phyloP scores from a whole-genome alignment of 1,140 invertebrate genomes.

The Drepana arcuata region DNA sequence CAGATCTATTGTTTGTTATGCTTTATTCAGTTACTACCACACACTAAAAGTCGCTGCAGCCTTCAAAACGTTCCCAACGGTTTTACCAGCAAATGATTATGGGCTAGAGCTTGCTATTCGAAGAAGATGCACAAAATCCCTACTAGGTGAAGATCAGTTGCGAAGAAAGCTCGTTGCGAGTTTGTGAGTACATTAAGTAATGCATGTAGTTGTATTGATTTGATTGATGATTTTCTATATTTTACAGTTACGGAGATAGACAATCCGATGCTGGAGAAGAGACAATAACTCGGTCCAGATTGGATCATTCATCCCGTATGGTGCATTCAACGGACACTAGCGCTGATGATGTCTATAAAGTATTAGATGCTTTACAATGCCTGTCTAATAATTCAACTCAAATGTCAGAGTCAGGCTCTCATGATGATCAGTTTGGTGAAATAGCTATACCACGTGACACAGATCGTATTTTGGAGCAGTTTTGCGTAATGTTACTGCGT shows the following conservation, averaged over 20 bases:
- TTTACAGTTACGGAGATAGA: conserved; percentile 32
- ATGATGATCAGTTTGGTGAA: conserved; percentile 51
- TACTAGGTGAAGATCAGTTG: conserved; percentile 44
- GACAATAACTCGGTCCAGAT: neutral
- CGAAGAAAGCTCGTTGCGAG: conserved; percentile 37
- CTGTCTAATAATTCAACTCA: conserved; percentile 23
- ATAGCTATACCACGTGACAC: conserved; percentile 39
- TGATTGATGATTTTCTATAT: conserved; percentile 4
- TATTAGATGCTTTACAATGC: conserved; percentile 17
- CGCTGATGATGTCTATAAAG: conserved; percentile 18
- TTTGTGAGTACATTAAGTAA: conserved; percentile 30
- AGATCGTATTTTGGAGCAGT: conserved; percentile 58
- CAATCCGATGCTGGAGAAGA: conserved; percentile 2
- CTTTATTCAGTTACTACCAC: conserved; percentile 44
- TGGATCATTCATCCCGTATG: conserved; percentile 7
- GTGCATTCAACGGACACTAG: conserved; percentile 9
- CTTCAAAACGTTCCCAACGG: conserved; percentile 41
- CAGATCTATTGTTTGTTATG: neutral
- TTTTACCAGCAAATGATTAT: conserved; percentile 32
- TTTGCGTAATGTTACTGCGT: conserved; percentile 49
- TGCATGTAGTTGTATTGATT: no score
- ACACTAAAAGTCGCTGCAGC: conserved; percentile 42
- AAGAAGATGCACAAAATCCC: conserved; percentile 49
- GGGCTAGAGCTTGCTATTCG: conserved; percentile 52
- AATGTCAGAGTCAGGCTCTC: conserved; percentile 31